phyloP scores from a whole-genome alignment of 2,113 vertebrate species.

The Elephas maximus region DNA sequence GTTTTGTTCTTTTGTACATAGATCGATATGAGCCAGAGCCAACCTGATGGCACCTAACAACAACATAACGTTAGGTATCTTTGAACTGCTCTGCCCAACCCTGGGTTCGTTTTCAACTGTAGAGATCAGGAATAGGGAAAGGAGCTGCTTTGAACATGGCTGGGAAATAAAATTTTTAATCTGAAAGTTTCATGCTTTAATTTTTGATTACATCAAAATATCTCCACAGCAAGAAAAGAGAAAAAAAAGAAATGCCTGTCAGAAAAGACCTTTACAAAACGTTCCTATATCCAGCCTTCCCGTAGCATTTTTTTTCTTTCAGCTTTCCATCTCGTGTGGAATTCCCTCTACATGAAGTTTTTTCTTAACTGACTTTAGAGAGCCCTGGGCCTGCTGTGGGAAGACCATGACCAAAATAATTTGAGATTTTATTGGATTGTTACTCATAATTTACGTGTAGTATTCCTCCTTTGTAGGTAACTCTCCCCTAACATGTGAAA shows the following conservation, averaged over 20 bases:
- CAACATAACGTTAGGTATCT: background rate
- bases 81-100: background rate
- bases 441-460: background rate
- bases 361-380: background rate
- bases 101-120: background rate
- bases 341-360: background rate
- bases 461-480: background rate
- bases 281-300: background rate
- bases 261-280: background rate
- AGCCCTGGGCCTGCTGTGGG: background rate
- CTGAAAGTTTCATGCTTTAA: background rate
- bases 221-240: background rate
- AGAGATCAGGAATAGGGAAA: background rate
- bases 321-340: background rate
- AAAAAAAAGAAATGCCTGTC: background rate
- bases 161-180: background rate
- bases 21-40: too few species aligned
- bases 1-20: too few species aligned
- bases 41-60: too few species aligned
- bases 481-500: background rate
- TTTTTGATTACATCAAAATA: background rate
- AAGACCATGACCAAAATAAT: background rate
- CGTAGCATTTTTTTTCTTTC: background rate
- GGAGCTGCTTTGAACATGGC: background rate
- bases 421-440: background rate